Base-by-base conservation (phyloP, 2,888 invertebrate species). In the Cantharis rustica region DNA sequence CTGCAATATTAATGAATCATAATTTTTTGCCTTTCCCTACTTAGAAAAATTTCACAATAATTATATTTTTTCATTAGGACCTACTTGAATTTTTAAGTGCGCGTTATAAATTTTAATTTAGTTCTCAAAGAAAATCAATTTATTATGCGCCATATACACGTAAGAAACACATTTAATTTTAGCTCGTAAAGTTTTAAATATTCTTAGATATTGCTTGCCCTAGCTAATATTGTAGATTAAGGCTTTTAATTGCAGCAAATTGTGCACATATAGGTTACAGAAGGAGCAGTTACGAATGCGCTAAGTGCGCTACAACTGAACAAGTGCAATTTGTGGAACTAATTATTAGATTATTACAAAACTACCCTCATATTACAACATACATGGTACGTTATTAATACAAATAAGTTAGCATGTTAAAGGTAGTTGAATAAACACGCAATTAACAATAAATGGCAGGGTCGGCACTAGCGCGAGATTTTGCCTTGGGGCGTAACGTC, bases 271-370 rank as follows among this genome's bases (percentile, higher is more conserved):
- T 78, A 71, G 72, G 77, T 75, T 77, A 72, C 73, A 72, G 64
- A 75, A 77, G 75, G 69, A 76, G 77, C 74, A 80, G 76, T 77
- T 80, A 80, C 70, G 62, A 75, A 72, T 69, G 72, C 69, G 72
- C 73, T 77, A 76, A 76, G 74, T 79, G 76, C 79, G 72, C 74
- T 79, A 74, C 75, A 76, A 75, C 71, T 72, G 71, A 80, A 79
- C 77, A 77, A 76, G 71, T 76, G 79, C 70, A 80, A 80, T 80
- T 80, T 79, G 74, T 70, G 77, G 73, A 76, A 73, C 75, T 74
- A 77, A 79, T 80, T 75, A 80, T 77, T 79, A 69, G 74, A 74
- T 74, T 72, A 77, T 74, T 77, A 69, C 74, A 69, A 17, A 31
- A 69, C 31, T 69, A 63, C 71, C 71, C 47, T 47, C 69, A 74